Percentiles rank a stretch among this genome's conserved stretches.
phyloP scores from a whole-genome alignment of 2,888 invertebrate genomes.

The Rosalia funebris region DNA sequence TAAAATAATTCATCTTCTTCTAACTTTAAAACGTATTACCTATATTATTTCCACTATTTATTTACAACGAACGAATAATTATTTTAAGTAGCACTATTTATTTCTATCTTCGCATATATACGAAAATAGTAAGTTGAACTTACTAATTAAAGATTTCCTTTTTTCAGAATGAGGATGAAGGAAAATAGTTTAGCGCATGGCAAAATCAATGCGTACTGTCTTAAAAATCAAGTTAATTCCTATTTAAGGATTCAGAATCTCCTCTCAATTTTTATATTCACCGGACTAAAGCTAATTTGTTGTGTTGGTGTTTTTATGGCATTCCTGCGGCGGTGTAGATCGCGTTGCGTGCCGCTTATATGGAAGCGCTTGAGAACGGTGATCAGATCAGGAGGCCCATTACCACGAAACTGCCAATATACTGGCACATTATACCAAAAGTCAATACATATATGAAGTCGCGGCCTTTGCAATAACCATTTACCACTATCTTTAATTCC shows the following conservation, averaged over 20 bases:
- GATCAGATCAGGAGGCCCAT: constrained; percentile 55
- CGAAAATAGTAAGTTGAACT: too few species aligned
- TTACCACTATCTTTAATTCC: constrained; percentile 63
- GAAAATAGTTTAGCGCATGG: too few species aligned
- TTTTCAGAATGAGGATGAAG: too few species aligned
- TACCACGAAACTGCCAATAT: constrained; percentile 61
- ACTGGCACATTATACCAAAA: constrained; percentile 62
- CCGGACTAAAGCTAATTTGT: constrained; percentile 57
- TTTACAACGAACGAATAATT: too few species aligned
- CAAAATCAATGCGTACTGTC: too few species aligned
- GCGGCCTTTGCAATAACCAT: constrained; percentile 58
- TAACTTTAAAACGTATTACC: too few species aligned
- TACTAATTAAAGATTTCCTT: too few species aligned
- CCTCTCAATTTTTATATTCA: constrained; percentile 40
- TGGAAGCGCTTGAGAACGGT: constrained; percentile 46
- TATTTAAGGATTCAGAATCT: constrained; percentile 38
- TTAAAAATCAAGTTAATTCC: too few species aligned
- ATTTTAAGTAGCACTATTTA: too few species aligned
- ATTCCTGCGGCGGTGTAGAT: constrained; percentile 45
- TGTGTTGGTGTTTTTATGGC: constrained; percentile 59
- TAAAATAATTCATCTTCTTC: too few species aligned
- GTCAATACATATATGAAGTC: constrained; percentile 58
- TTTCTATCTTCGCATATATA: too few species aligned
- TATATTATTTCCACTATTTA: too few species aligned
- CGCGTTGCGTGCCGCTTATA: constrained; percentile 41